Base-by-base conservation (phyloP, 1,140 invertebrate species). In the Stegodyphus mimosarum region DNA sequence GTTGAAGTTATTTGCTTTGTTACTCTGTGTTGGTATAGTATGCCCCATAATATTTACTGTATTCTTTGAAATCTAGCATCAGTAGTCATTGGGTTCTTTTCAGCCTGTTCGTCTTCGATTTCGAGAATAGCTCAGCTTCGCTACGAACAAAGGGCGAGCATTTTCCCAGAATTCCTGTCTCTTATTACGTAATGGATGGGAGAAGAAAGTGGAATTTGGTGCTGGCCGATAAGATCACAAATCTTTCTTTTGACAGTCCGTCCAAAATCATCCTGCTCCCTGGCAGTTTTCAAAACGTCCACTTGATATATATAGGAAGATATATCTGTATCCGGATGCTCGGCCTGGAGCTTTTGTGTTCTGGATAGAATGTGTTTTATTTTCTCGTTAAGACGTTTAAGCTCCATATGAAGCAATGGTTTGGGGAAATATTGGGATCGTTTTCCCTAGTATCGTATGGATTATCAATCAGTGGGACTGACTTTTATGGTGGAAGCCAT, bases 161-260 rank as follows among this genome's bases (percentile, higher is more conserved):
- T 60, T 71, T 55, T 80, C 72, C 67, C 52, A 66, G 52, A 80
- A 69, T 80, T 66, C 72, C 78, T 60, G 67, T 70, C 78, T 80
- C 78, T 80, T 80, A 80, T 80, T 83, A 74, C 80, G 80, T 83
- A 83, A 83, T 83, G 80, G 80, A 83, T 83, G 70, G 78, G 51
- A 74, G 70, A 51, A n/a, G 48, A 83, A 74, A 83, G 80, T 83
- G 80, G 80, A 74, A 83, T 83, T 52, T 83, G 70, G 80, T 74
- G 55, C 55, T 70, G 17, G 11, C 18, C 71, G 71, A 74, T 74
- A 83, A 74, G 48, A 83, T 74, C 71, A 74, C 80, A 83, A 66
- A 83, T 74, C 71, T 83, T 74, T 80, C 71, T 63, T 74, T 74
- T 83, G 80, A 83, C 80, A 83, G 80, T 83, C 63, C 70, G 80